Conservation (phyloP, 2,888 invertebrate species). For the Pseudolycoriella hygida region DNA sequence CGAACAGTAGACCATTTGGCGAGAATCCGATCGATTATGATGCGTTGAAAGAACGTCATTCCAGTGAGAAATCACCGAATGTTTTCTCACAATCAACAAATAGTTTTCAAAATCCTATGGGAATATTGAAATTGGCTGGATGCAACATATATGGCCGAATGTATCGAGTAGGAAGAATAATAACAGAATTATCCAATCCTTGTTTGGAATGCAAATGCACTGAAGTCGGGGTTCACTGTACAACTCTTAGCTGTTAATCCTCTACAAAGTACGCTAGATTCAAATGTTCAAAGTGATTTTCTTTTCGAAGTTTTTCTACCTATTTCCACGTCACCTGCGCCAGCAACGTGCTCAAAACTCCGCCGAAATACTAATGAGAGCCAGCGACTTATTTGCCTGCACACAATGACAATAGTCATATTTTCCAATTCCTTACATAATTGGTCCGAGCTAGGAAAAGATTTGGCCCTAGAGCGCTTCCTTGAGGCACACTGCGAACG, state of each 20-base stretch:
- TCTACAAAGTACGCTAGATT: too few relatives aligned
- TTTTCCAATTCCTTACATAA: too few relatives aligned
- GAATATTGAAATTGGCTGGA: constrained; percentile 59
- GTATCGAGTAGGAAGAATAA: constrained; percentile 68
- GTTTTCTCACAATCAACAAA: constrained; percentile 12
- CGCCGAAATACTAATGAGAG: too few relatives aligned
- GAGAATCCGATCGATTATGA: constrained; percentile 11
- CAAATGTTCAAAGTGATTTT: too few relatives aligned
- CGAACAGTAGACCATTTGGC: constrained; percentile 11
- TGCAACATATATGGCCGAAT: constrained; percentile 82
- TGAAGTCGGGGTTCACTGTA: constrained; percentile 70
- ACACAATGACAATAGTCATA: too few relatives aligned
- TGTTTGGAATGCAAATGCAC: constrained; percentile 78
- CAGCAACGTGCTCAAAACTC: too few relatives aligned
- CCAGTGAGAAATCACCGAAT: constrained; percentile 9
- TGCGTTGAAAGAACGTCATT: constrained; percentile 10
- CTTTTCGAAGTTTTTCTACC: too few relatives aligned
- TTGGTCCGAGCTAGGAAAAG: too few relatives aligned
- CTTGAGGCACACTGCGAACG: too few relatives aligned
- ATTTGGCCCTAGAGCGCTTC: too few relatives aligned
- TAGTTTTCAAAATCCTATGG: constrained; percentile 23
- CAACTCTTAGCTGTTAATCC: constrained; percentile 39
- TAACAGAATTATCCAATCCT: constrained; percentile 62
- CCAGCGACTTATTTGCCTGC: too few relatives aligned
- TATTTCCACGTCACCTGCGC: too few relatives aligned